These are phyloP conservation scores for Plusia festucae DNA, from an alignment of 2,888 invertebrate species.

Conservation along the genomic window DNA sequence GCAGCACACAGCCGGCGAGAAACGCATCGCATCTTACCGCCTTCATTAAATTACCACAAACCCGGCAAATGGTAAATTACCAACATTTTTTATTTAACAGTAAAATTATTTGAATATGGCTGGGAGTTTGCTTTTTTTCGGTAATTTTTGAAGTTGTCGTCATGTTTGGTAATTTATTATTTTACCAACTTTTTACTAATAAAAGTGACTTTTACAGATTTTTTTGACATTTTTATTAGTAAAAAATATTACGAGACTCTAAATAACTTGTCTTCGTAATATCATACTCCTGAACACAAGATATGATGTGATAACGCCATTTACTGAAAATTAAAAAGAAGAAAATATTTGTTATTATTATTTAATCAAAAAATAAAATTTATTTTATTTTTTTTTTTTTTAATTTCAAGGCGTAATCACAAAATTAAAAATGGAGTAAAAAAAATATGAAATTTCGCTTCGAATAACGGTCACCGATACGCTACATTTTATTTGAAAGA, in stretches of 20 bases:
- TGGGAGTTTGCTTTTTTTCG: slow-evolving; percentile 18
- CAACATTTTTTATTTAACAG: neutral
- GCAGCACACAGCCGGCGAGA: slow-evolving; percentile 95
- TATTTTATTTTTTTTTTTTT: neutral
- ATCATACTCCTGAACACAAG: slow-evolving; percentile 39
- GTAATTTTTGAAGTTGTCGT: neutral
- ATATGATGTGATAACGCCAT: slow-evolving; percentile 50
- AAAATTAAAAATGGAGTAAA: slow-evolving; percentile 62
- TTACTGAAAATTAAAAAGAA: slow-evolving; percentile 15
- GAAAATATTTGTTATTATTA: slow-evolving; percentile 23
- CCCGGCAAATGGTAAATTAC: neutral
- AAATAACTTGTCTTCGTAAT: slow-evolving; percentile 51
- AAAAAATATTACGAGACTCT: slow-evolving; percentile 55
- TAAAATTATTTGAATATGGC: slow-evolving; percentile 12
- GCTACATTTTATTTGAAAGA: slow-evolving; percentile 73
- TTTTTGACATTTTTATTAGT: slow-evolving; percentile 61
- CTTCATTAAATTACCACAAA: slow-evolving; percentile 73
- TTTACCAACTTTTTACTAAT: slow-evolving; percentile 59
- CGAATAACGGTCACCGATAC: slow-evolving; percentile 79
- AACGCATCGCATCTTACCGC: slow-evolving; percentile 92
- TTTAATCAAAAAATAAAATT: neutral
- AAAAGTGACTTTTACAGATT: slow-evolving; percentile 43
- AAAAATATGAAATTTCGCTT: slow-evolving; percentile 74
- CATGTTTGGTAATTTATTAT: slow-evolving; percentile 2
- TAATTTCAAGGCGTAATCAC: slow-evolving; percentile 60